Evolutionary conservation across 2,113 vertebrate species (phyloP), one percentile per base, ranked within the genome.

Genomic region (Macheiramphus alcinus): DNA sequence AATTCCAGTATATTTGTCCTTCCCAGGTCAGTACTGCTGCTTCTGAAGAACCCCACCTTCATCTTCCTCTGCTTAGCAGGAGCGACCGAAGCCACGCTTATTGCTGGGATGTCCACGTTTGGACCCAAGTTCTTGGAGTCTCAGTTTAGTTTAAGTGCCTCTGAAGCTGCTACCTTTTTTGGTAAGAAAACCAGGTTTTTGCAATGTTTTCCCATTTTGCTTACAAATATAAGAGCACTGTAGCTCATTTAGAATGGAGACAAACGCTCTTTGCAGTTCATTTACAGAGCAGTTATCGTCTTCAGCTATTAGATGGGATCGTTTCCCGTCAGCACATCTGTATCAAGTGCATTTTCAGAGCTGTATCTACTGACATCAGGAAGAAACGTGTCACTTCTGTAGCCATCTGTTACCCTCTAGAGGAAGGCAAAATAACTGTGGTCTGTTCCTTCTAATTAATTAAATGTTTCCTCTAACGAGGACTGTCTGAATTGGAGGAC

Each of bases 51-150:
- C 80, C 99, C 99, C 45, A 98, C 99, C 0, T 99, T 99, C 98
- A 97, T 99, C 92, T 99, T 99, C 96, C 98, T 99, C 56, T 99
- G 99, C 94, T 97, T 99, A 87, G 99, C 99, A 0, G 99, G 99
- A 67, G 99, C 99, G 2, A 99, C 99, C 0, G 99, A 99, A 95
- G 99, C 99, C 26, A 99, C 99, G 0, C 99, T 99, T 61, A 98
- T 99, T 18, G 98, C 99, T 3, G 99, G 99, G 86, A 99, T 99
- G 99, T 99, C 99, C 79, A 99, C 99, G 0, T 99, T 99, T 32
- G 99, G 99, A 8, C 99, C 99, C 95, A 99, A 99, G 97, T 99
- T 99, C 96, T 96, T 99, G 26, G 99, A 99, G 97, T 98, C 99
- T 22, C 99, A 99, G 97, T 99, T 99, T 88, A 99, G 98, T 94